Percentiles rank a stretch among this genome's conserved stretches.
Conservation (phyloP, 2,113 vertebrate genomes). For the Oenanthe oenanthe region DNA sequence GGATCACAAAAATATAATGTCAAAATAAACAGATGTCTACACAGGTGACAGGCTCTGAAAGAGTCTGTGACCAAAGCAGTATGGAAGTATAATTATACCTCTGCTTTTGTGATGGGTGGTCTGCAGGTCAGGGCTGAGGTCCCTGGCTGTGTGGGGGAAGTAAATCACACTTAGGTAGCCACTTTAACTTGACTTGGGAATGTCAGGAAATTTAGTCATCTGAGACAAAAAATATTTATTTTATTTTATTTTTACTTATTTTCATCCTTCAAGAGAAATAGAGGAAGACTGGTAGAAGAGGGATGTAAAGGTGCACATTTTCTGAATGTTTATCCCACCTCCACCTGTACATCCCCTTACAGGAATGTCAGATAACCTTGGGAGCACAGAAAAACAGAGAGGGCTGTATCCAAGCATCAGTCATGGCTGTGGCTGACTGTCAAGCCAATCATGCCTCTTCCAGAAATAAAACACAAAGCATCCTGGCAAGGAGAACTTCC, state of each 20-base stretch:
- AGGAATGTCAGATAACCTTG: not conserved
- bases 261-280: not conserved
- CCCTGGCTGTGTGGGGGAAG: not conserved
- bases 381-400: not conserved
- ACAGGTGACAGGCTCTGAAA: conserved; percentile 1
- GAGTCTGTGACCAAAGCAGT: not conserved
- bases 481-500: not conserved
- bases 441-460: not conserved
- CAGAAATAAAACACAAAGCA: not conserved
- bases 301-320: not conserved
- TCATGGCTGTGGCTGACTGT: not conserved
- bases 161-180: not conserved
- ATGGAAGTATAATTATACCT: not conserved
- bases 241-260: not conserved
- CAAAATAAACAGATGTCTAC: conserved; percentile 47
- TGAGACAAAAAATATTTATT: not conserved
- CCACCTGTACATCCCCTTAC: not conserved
- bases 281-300: not conserved
- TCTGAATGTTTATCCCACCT: not conserved
- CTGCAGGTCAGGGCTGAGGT: not conserved
- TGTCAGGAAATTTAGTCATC: not conserved
- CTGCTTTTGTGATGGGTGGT: not conserved
- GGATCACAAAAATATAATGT: conserved; percentile 35
- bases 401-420: not conserved
- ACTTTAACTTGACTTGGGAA: not conserved